phyloP scores from a whole-genome alignment of 2,113 vertebrate species.

The Urocitellus parryii region DNA sequence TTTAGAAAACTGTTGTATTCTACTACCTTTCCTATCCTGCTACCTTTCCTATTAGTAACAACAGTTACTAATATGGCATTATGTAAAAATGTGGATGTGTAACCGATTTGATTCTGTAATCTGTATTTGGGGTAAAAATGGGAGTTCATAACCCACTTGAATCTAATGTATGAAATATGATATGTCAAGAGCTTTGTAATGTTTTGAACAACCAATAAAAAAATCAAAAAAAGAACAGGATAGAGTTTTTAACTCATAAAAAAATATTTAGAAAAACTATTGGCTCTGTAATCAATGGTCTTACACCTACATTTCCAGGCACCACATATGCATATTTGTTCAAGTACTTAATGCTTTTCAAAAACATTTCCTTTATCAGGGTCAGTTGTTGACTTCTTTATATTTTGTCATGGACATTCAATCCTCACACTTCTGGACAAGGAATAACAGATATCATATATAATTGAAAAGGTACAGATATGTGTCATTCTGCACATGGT shows the following conservation, averaged over 20 bases:
- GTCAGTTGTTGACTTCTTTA: conserved; percentile 1
- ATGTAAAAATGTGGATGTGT: too few species aligned
- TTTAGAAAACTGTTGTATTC: background rate
- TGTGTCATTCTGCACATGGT: background rate
- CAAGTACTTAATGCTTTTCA: background rate
- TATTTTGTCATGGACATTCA: background rate
- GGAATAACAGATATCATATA: background rate
- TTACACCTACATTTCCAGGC: background rate
- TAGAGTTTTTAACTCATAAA: background rate
- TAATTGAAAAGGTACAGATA: background rate
- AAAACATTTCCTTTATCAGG: background rate
- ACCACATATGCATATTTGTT: background rate
- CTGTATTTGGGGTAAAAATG: too few species aligned
- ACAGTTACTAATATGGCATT: too few species aligned
- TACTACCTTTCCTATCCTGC: too few species aligned
- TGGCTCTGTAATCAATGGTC: background rate
- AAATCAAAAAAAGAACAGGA: too few species aligned
- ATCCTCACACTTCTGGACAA: conserved; percentile 1
- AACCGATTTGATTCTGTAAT: too few species aligned
- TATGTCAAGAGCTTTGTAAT: too few species aligned
- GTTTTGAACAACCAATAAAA: too few species aligned
- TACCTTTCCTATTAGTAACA: too few species aligned
- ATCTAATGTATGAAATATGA: too few species aligned
- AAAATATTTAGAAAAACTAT: background rate
- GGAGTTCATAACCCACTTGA: too few species aligned